phyloP scores from a whole-genome alignment of 64 coral and sea anemone species.

The Cladopsammia gracilis region DNA sequence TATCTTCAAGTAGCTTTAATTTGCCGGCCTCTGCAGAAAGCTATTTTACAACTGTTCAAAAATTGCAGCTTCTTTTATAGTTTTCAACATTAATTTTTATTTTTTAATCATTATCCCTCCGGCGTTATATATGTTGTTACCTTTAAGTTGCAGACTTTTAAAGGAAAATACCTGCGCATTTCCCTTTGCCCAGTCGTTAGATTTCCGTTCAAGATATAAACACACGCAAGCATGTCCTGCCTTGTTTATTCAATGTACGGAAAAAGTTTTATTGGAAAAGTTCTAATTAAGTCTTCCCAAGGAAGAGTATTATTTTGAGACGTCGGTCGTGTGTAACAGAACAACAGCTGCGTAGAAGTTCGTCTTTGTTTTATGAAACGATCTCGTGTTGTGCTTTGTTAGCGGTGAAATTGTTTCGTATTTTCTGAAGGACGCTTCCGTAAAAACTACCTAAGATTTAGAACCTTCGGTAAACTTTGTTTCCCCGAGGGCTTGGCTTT shows the following conservation, averaged over 20 bases:
- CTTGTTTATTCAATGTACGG: slow-evolving; percentile 45
- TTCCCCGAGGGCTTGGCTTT: slow-evolving; percentile 24
- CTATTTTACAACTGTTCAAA: slow-evolving; percentile 27
- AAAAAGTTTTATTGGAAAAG: slow-evolving; percentile 45
- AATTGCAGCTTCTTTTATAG: neutral
- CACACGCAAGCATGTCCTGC: neutral
- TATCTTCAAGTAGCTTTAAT: slow-evolving; percentile 21
- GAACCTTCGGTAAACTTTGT: neutral
- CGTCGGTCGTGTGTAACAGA: slow-evolving; percentile 27
- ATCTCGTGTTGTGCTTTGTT: slow-evolving; percentile 56
- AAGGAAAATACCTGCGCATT: slow-evolving; percentile 11
- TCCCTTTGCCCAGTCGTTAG: too few species aligned
- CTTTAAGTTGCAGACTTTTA: neutral
- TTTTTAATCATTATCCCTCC: slow-evolving; percentile 15
- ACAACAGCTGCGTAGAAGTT: slow-evolving; percentile 40
- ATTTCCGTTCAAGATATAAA: slow-evolving; percentile 25
- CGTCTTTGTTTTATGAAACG: slow-evolving; percentile 24
- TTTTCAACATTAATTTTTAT: neutral
- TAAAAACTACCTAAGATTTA: slow-evolving; percentile 18
- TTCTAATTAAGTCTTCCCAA: slow-evolving; percentile 59
- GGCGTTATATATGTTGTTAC: neutral
- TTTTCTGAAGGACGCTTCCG: slow-evolving; percentile 19
- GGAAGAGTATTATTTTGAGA: slow-evolving; percentile 47
- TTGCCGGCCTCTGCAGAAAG: neutral
- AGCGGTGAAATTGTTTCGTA: slow-evolving; percentile 35